Evolutionary conservation across 92 coral and sea anemone genomes (phyloP), one percentile per base, ranked within the genome.

Genomic region (Diadumene lineata): DNA sequence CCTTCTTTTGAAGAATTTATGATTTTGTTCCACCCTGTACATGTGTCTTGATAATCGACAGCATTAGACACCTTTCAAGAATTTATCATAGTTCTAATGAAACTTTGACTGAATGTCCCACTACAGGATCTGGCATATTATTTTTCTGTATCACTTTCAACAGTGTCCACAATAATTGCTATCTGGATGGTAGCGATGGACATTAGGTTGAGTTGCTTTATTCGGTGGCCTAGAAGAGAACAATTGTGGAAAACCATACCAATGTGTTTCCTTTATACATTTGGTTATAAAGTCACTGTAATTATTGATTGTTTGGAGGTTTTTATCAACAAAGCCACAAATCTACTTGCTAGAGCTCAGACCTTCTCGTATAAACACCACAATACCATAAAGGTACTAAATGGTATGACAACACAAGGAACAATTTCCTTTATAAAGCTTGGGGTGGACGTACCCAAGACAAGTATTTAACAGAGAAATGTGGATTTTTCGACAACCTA

Each of bases 401-500:
- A 77, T 46, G 89, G 88, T 1, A 78, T 84, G 21, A 84, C 88
- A 7, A 83, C 88, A 13, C 76, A 84, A 78, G 88, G 79, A 75
- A 81, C 70, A 27, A 68, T 82, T 43, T 82, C 77, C 26, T 82
- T 51, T 75, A 77, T 76, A 21, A 81, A 27, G 86, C 86, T 22
- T 81, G 86, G 86, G 81, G 81, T 26, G 86, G 86, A 23, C 62
- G 86, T 18, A 67, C 75, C 29, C 56, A 70, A 44, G 81, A 81
- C 56, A 81, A 74, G 58, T 81, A 50, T 30, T 64, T 81, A 34
- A 81, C 86, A 11, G 81, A 75, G 60, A 81, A 73, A 27, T 80
- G 84, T 80, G 84, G 80, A 43, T 31, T 80, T 50, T 55, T 80
- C 34, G 56, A 65, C 22, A 81, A 81, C n/a, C 70, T 72, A 53